A percentile compares a stretch with the other conserved stretches of the same genome.
phyloP scores from a whole-genome alignment of 2,113 vertebrate genomes.

The Otis tarda region DNA sequence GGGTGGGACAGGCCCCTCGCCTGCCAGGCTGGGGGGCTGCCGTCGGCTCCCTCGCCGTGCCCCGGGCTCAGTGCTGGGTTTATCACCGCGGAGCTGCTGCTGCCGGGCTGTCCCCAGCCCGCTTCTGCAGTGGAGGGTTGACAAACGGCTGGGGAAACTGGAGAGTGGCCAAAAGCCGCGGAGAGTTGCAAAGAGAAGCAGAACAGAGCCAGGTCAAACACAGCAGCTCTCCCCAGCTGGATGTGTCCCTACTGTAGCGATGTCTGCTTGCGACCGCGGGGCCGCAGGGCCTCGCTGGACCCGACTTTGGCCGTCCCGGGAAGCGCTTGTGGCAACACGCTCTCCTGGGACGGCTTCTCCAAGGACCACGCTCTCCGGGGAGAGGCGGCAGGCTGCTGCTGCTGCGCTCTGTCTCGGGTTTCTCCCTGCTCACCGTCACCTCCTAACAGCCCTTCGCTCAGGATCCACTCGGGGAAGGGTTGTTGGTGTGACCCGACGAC shows the following conservation, averaged over 20 bases:
- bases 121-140: not conserved
- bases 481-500: not conserved
- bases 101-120: not conserved
- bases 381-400: not conserved
- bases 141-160: conserved; percentile 40
- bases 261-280: not conserved
- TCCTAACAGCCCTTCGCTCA: not conserved
- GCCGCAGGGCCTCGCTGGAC: not conserved
- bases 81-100: not conserved
- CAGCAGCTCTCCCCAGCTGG: not conserved
- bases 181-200: conserved; percentile 18
- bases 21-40: not conserved
- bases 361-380: conserved; percentile 14
- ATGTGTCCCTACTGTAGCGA: accelerated
- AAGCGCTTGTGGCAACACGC: not conserved
- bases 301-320: not conserved
- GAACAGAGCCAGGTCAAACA: conserved; percentile 23
- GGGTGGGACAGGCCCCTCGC: not conserved
- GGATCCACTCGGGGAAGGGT: not conserved
- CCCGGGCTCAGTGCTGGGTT: not conserved
- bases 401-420: not conserved
- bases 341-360: conserved; percentile 13
- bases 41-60: accelerated
- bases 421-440: not conserved
- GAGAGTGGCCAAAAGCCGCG: not conserved